These are phyloP conservation scores for Tachina grossa DNA, from an alignment of 2,888 invertebrate genomes.

Conservation along the genomic window DNA sequence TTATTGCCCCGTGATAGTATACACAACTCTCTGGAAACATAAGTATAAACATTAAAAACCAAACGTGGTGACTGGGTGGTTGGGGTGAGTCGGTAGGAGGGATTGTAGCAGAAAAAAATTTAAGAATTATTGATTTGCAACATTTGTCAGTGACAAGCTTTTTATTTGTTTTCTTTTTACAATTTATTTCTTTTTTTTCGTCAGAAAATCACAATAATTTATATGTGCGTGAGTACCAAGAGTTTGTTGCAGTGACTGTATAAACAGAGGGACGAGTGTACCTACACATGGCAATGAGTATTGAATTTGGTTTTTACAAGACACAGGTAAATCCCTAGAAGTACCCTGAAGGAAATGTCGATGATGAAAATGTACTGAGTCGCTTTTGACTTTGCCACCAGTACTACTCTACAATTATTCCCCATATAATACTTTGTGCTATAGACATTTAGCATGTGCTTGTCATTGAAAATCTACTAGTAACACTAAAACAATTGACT, in stretches of 20 bases:
- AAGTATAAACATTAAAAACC: not conserved
- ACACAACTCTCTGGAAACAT: not conserved
- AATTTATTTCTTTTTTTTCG: slow-evolving; percentile 17
- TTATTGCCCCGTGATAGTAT: slow-evolving; percentile 27
- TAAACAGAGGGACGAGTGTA: not conserved
- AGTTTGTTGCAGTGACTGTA: slow-evolving; percentile 11
- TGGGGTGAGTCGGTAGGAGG: not conserved
- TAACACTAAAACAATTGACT: no score
- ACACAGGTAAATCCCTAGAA: slow-evolving; percentile 40
- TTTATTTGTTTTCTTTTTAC: slow-evolving; percentile 36
- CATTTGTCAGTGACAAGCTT: slow-evolving; percentile 71
- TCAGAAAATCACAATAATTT: slow-evolving; percentile 52
- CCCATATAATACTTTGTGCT: no score
- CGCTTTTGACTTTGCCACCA: no score
- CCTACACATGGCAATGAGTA: not conserved
- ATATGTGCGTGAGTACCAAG: slow-evolving; percentile 63
- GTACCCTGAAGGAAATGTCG: no score
- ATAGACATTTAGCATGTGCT: no score
- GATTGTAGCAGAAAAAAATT: not conserved
- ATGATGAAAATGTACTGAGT: no score
- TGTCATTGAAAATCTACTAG: no score
- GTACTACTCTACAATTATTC: no score
- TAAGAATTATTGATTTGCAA: slow-evolving; percentile 70
- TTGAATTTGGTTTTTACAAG: slow-evolving; percentile 27
- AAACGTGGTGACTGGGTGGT: not conserved